A percentile compares a stretch with the other conserved stretches of the same genome.
phyloP scores from a whole-genome alignment of 2,888 invertebrate genomes.

The Drosophila suboccidentalis region DNA sequence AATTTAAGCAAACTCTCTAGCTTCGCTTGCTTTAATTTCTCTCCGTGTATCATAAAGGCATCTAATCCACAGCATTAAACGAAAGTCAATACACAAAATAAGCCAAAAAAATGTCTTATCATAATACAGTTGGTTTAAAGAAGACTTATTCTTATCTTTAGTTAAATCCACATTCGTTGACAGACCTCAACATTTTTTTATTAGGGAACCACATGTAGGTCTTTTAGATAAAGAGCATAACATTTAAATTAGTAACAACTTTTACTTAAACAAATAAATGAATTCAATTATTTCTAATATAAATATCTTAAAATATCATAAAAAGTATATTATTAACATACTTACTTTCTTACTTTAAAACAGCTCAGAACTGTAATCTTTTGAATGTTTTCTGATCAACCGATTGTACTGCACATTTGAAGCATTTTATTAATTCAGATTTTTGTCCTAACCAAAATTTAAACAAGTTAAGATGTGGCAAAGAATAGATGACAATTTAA shows the following conservation, averaged over 20 bases:
- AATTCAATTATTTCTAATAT: background rate
- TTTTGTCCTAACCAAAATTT: too few species aligned
- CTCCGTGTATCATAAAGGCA: background rate
- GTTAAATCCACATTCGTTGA: background rate
- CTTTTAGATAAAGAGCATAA: background rate
- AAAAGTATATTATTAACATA: background rate
- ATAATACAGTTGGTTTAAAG: slow-evolving; percentile 1
- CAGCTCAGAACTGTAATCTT: too few species aligned
- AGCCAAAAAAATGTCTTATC: slow-evolving; percentile 2
- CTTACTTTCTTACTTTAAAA: too few species aligned
- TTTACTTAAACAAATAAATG: background rate
- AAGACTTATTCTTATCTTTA: slow-evolving; percentile 26
- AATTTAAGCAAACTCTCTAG: background rate
- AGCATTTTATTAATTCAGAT: too few species aligned
- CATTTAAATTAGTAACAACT: background rate
- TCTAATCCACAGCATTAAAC: slow-evolving; percentile 10
- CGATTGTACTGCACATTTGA: too few species aligned
- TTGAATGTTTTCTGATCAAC: too few species aligned
- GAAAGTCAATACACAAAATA: slow-evolving; percentile 10
- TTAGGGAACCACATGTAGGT: background rate
- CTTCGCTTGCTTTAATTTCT: background rate
- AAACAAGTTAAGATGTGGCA: too few species aligned
- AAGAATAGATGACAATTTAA: too few species aligned
- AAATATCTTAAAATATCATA: background rate
- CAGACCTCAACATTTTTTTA: background rate